phyloP scores from a whole-genome alignment of 2,113 vertebrate species.

The Pleuronectes platessa region DNA sequence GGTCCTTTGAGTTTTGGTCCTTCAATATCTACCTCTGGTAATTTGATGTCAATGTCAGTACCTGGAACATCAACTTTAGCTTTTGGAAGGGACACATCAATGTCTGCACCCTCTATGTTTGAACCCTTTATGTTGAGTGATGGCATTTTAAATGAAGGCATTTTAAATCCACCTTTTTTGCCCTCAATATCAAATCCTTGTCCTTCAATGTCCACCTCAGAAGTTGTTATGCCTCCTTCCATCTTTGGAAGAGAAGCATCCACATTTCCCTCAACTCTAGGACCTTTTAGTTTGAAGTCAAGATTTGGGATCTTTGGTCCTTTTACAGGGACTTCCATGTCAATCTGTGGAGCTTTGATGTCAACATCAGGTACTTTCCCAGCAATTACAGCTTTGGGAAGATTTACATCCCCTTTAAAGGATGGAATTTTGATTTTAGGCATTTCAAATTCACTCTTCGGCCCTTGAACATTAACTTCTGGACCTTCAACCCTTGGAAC shows the following conservation, averaged over 20 bases:
- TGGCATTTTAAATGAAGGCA: background rate
- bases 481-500: conserved; percentile 39
- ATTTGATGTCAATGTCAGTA: background rate
- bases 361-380: conserved; percentile 49
- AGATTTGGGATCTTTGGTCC: conserved; percentile 25
- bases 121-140: background rate
- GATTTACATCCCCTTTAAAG: background rate
- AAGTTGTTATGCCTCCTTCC: conserved; percentile 21
- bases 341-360: fast-evolving
- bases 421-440: no score
- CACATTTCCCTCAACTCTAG: conserved; percentile 43
- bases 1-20: background rate
- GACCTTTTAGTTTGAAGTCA: conserved; percentile 17
- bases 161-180: background rate
- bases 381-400: conserved; percentile 13
- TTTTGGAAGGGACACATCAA: background rate
- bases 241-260: conserved; percentile 29
- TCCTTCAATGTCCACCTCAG: background rate
- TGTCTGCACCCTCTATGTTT: background rate
- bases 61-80: background rate
- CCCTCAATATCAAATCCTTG: background rate
- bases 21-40: background rate
- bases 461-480: background rate
- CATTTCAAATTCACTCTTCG: no score
- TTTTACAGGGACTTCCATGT: conserved; percentile 49